These are phyloP conservation scores for Calephelis virginiensis DNA, from an alignment of 1,140 invertebrate genomes.

Conservation along the genomic window DNA sequence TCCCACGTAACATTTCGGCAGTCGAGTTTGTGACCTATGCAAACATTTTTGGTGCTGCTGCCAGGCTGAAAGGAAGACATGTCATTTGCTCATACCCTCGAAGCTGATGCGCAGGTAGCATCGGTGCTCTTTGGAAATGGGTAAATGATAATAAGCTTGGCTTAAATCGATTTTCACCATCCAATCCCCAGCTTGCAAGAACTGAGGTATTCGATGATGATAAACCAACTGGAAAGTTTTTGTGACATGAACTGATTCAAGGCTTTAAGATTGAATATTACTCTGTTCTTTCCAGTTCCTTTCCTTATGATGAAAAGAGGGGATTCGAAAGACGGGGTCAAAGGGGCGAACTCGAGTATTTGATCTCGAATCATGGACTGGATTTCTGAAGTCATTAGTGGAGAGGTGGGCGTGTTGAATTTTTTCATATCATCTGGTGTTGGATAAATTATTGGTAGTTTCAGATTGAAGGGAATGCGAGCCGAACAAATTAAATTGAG, in stretches of 20 bases:
- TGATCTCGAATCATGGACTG: background rate
- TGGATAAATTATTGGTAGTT: slow-evolving; percentile 34
- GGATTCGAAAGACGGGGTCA: slow-evolving; percentile 40
- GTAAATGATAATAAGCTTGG: slow-evolving; percentile 63
- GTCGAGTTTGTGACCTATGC: slow-evolving; percentile 40
- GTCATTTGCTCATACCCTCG: slow-evolving; percentile 23
- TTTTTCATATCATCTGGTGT: slow-evolving; percentile 17
- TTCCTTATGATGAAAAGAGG: slow-evolving; percentile 38
- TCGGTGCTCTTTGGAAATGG: slow-evolving; percentile 29
- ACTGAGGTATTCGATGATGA: slow-evolving; percentile 20
- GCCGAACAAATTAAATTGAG: background rate
- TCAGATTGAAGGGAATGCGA: slow-evolving; percentile 37
- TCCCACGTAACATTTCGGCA: slow-evolving; percentile 35
- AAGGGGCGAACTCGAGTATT: slow-evolving; percentile 28
- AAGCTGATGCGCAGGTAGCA: slow-evolving; percentile 31
- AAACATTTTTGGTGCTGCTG: slow-evolving; percentile 23
- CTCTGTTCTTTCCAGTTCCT: slow-evolving; percentile 22
- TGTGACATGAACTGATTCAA: slow-evolving; percentile 29
- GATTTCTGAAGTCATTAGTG: slow-evolving; percentile 22
- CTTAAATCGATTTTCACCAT: slow-evolving; percentile 29
- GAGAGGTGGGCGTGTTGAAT: slow-evolving; percentile 30
- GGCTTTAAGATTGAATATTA: slow-evolving; percentile 42
- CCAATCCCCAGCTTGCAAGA: background rate
- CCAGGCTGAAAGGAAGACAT: background rate
- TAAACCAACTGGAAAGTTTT: slow-evolving; percentile 40